Evolutionary conservation across 2,888 invertebrate genomes (phyloP).

Genomic region (Drosophila trichaetosa): DNA sequence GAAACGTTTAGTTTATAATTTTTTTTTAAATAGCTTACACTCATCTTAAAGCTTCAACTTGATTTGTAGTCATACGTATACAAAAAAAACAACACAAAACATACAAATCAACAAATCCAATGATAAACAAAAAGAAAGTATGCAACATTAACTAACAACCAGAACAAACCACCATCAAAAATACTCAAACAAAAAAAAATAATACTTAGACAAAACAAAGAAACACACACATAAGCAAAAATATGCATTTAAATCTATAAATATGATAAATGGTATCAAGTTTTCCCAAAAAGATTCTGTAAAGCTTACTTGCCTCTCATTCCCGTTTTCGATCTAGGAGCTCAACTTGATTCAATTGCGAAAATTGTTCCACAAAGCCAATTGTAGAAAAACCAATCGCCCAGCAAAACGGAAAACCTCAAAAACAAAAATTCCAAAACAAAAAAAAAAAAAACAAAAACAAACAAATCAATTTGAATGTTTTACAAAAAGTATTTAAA

Average conservation of each 20-base stretch:
- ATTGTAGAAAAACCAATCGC: constrained; percentile 43
- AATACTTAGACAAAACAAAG: constrained; percentile 48
- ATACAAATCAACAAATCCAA: constrained; percentile 52
- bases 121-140: constrained; percentile 76
- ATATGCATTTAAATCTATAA: constrained; percentile 61
- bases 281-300: constrained; percentile 85
- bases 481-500: constrained; percentile 71
- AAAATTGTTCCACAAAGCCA: constrained; percentile 83
- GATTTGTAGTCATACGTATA: constrained; percentile 66
- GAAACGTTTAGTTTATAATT: constrained; percentile 26
- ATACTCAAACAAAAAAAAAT: constrained; percentile 40
- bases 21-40: constrained; percentile 27
- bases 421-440: constrained; percentile 10
- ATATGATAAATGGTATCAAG: constrained; percentile 83
- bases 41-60: constrained; percentile 49
- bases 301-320: constrained; percentile 85
- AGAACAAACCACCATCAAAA: constrained; percentile 67
- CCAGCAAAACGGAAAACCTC: constrained; percentile 30
- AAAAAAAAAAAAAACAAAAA: constrained; percentile 17
- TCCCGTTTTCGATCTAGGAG: constrained; percentile 85
- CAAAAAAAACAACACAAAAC: constrained; percentile 36
- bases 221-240: constrained; percentile 42
- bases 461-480: constrained; percentile 63
- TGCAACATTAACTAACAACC: constrained; percentile 79
- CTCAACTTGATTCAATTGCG: constrained; percentile 85